Evolutionary conservation across 2,888 invertebrate genomes (phyloP).

Genomic region (Drepana falcataria): DNA sequence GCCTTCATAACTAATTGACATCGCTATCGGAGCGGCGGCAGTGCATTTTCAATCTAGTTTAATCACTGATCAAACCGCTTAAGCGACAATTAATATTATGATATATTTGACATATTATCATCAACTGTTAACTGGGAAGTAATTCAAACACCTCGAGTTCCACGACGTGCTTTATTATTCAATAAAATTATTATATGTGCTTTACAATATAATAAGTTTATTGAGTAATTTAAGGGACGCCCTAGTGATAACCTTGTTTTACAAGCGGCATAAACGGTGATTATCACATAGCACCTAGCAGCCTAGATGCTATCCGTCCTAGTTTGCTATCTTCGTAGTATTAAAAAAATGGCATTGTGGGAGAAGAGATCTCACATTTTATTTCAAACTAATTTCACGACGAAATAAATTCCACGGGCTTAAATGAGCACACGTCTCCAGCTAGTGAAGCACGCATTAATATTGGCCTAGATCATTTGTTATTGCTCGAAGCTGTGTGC

Average conservation of each 20-base stretch:
- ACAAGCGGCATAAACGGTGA: too few species aligned
- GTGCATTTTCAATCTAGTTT: slow-evolving; percentile 41
- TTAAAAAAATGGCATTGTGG: too few species aligned
- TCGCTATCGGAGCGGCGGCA: slow-evolving; percentile 56
- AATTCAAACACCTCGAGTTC: slow-evolving; percentile 47
- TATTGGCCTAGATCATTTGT: slow-evolving; percentile 57
- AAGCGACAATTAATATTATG: slow-evolving; percentile 45
- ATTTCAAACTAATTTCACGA: slow-evolving; percentile 54
- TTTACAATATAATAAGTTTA: slow-evolving; percentile 33
- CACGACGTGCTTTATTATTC: slow-evolving; percentile 29
- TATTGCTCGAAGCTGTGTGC: slow-evolving; percentile 41
- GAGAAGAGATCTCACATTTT: slow-evolving; percentile 48
- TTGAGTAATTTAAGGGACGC: too few species aligned
- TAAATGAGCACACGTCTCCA: slow-evolving; percentile 51
- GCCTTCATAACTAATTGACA: slow-evolving; percentile 73
- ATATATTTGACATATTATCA: slow-evolving; percentile 47
- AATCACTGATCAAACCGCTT: slow-evolving; percentile 39
- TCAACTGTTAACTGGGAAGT: slow-evolving; percentile 38
- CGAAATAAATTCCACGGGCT: slow-evolving; percentile 57
- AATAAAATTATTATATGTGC: slow-evolving; percentile 29
- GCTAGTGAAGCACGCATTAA: slow-evolving; percentile 54
- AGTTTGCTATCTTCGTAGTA: too few species aligned
- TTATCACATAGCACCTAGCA: too few species aligned
- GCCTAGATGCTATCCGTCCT: slow-evolving; percentile 45
- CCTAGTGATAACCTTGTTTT: too few species aligned